Conservation (phyloP, 2,113 vertebrate species). For the Sinosuthora webbiana region DNA sequence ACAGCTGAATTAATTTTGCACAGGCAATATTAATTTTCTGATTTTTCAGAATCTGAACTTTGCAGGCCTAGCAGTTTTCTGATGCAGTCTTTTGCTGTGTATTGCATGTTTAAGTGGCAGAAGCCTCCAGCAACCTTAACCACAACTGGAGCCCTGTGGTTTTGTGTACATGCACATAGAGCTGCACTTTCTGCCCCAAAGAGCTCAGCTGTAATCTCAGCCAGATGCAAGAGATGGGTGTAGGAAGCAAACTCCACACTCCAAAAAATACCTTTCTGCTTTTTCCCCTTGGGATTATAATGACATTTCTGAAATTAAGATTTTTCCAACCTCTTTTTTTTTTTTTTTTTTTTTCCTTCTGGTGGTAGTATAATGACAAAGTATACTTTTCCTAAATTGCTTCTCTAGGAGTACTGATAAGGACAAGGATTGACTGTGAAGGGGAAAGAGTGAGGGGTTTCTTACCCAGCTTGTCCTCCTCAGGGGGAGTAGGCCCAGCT, state of each 20-base stretch:
- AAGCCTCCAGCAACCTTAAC: background rate
- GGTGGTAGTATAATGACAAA: background rate
- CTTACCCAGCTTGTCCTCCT: background rate
- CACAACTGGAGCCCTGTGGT: background rate
- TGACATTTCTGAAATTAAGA: background rate
- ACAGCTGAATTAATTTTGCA: background rate
- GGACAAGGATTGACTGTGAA: background rate
- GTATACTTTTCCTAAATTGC: background rate
- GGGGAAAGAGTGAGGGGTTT: background rate
- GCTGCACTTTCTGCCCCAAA: background rate
- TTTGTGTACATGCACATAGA: background rate
- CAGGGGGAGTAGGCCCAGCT: background rate
- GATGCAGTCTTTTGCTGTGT: background rate
- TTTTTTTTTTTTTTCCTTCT: background rate
- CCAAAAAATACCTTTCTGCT: background rate
- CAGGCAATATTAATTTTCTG: background rate
- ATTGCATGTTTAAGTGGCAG: background rate
- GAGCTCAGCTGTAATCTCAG: background rate
- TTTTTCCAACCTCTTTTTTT: background rate
- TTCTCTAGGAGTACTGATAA: background rate
- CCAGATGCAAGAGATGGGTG: background rate
- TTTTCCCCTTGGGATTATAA: background rate
- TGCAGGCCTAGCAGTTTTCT: background rate
- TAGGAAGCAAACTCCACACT: background rate
- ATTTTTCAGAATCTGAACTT: background rate